phyloP scores from a whole-genome alignment of 92 coral and sea anemone species.

The Chrysogorgia sp. region DNA sequence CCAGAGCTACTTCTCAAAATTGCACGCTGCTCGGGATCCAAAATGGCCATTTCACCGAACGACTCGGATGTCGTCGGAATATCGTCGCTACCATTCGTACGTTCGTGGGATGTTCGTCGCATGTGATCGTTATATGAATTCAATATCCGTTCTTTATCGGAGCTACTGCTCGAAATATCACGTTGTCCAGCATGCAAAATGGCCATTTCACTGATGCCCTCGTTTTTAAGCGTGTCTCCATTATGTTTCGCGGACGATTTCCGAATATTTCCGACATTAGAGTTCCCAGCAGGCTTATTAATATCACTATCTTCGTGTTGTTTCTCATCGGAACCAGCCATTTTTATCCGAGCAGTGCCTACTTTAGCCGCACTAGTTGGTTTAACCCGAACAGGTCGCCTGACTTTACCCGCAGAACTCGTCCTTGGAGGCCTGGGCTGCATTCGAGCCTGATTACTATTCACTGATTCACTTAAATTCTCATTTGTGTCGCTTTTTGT shows the following conservation, averaged over 20 bases:
- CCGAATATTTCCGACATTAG: background rate
- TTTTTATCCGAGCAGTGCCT: conserved; percentile 41
- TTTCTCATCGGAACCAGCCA: conserved; percentile 14
- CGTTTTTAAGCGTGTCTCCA: too few species aligned
- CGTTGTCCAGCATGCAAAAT: background rate
- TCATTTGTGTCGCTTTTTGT: conserved; percentile 66
- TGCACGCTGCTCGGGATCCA: background rate
- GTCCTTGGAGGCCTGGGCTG: conserved; percentile 96
- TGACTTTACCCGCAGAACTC: conserved; percentile 82
- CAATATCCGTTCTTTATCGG: background rate
- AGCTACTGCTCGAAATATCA: background rate
- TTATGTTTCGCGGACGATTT: background rate
- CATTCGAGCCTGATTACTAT: conserved; percentile 74
- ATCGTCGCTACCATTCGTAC: background rate
- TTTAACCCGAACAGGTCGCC: conserved; percentile 79
- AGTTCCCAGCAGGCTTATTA: background rate
- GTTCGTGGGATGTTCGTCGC: background rate
- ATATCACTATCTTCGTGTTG: background rate
- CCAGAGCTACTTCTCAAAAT: background rate
- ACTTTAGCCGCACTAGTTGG: conserved; percentile 51
- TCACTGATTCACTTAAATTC: conserved; percentile 64
- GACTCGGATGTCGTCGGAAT: background rate
- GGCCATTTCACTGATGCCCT: background rate
- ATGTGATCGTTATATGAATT: background rate
- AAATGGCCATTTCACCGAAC: background rate